Conservation (phyloP, 1,140 invertebrate species). For the Drosophila serrata region DNA sequence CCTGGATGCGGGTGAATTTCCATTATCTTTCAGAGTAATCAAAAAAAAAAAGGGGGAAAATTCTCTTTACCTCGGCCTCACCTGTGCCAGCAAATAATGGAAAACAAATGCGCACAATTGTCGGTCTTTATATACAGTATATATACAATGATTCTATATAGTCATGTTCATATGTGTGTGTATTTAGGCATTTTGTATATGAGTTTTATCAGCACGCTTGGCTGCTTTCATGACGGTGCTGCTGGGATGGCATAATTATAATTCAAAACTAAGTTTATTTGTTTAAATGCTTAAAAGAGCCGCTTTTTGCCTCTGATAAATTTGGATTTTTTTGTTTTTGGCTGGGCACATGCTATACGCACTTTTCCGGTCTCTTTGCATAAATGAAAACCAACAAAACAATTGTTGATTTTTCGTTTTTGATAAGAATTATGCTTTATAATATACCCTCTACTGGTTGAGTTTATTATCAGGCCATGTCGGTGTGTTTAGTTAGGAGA, state of each 20-base stretch:
- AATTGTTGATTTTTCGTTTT: conserved; percentile 44
- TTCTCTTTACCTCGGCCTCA: conserved; percentile 1
- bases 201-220: conserved; percentile 60
- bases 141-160: conserved; percentile 20
- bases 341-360: conserved; percentile 28
- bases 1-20: conserved; percentile 17
- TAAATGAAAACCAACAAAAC: conserved; percentile 20
- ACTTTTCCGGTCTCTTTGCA: conserved; percentile 26
- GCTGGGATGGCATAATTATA: conserved; percentile 43
- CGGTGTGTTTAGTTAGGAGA: neutral
- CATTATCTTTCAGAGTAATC: conserved; percentile 19
- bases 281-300: conserved; percentile 52
- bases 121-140: conserved; percentile 1
- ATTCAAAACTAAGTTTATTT: conserved; percentile 54
- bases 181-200: conserved; percentile 16
- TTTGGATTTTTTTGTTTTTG: neutral
- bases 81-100: conserved; percentile 32
- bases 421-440: conserved; percentile 37
- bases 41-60: neutral
- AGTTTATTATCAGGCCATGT: too few relatives aligned
- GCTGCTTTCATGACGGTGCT: conserved; percentile 9
- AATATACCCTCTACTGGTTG: too few relatives aligned
- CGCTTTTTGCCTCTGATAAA: conserved; percentile 37
- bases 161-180: conserved; percentile 20
- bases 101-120: conserved; percentile 45